These are phyloP conservation scores for Hyperopisus bebe DNA, from an alignment of 2,113 vertebrate genomes.

Conservation along the genomic window DNA sequence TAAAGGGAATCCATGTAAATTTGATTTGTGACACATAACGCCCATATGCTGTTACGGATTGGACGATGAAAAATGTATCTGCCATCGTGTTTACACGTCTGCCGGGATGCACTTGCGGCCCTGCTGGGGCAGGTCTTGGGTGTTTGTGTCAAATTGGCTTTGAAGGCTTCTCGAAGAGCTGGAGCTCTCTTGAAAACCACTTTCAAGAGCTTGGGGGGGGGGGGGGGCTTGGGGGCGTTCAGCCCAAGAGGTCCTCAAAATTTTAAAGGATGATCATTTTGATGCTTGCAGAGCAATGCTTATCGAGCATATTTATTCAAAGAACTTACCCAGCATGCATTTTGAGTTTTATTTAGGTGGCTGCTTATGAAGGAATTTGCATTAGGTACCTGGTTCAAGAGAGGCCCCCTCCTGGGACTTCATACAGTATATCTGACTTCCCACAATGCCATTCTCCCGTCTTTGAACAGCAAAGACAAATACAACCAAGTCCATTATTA, in stretches of 20 bases:
- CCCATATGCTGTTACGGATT: constrained; percentile 1
- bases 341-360: background rate
- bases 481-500: background rate
- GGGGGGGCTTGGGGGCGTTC: background rate
- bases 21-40: constrained; percentile 6
- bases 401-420: background rate
- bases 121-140: constrained; percentile 8
- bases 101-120: background rate
- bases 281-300: background rate
- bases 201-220: background rate
- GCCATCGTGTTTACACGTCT: background rate
- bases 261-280: background rate
- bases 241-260: background rate
- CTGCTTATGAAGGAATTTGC: background rate
- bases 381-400: background rate
- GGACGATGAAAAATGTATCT: background rate
- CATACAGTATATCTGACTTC: background rate
- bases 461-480: background rate
- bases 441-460: background rate
- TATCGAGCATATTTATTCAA: background rate
- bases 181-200: background rate
- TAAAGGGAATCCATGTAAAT: constrained; percentile 11
- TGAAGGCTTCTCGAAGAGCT: background rate
- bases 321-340: constrained; percentile 4
- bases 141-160: constrained; percentile 14